Evolutionary conservation across 2,888 invertebrate genomes (phyloP).

Genomic region (Nomada fabriciana): DNA sequence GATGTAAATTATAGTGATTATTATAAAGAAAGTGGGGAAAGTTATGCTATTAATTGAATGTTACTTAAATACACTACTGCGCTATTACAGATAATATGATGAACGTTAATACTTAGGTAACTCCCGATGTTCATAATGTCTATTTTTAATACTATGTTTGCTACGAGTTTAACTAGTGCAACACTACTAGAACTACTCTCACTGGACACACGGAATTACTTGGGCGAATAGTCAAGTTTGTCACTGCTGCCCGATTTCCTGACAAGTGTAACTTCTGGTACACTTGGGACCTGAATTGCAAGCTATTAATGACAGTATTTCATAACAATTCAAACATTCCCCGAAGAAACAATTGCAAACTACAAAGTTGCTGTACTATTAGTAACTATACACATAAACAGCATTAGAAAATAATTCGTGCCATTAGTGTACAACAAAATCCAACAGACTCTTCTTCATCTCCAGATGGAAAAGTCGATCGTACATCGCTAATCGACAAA

Average conservation of each 20-base stretch:
- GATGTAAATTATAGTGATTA: no score
- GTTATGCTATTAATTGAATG: background rate
- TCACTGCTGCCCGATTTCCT: background rate
- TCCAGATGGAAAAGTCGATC: background rate
- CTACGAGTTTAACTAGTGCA: slow-evolving; percentile 16
- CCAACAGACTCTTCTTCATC: background rate
- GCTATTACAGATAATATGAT: background rate
- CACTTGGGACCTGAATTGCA: background rate
- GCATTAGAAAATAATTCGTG: background rate
- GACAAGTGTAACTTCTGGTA: background rate
- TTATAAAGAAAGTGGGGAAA: no score
- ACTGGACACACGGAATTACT: slow-evolving; percentile 1
- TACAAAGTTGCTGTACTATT: background rate
- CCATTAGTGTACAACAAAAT: no score
- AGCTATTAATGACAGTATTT: background rate
- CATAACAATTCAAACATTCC: background rate
- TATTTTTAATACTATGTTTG: slow-evolving; percentile 28
- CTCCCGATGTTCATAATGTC: background rate
- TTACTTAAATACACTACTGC: background rate
- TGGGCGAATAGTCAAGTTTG: slow-evolving; percentile 14
- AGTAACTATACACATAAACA: background rate
- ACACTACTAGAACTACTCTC: slow-evolving; percentile 24
- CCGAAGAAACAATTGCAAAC: background rate
- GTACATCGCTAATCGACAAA: background rate
- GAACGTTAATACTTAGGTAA: slow-evolving; percentile 38